A percentile compares a stretch with the other conserved stretches of the same genome.
Conservation (phyloP, 2,797 vertebrate species). For the Prionace glauca region DNA sequence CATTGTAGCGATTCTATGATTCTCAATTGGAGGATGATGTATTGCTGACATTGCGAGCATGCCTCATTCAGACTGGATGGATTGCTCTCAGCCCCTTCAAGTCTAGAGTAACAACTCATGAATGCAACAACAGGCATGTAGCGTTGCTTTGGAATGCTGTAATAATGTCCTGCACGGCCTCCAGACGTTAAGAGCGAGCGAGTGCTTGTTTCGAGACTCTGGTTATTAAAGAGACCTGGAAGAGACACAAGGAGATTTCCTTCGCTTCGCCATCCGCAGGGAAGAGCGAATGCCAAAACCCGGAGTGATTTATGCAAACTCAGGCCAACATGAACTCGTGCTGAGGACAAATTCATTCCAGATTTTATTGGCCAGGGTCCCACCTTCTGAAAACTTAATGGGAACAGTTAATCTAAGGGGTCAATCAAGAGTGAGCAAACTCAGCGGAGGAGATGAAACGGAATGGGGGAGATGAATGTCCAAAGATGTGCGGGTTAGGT, state of each 20-base stretch:
- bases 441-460: neutral
- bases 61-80: neutral
- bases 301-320: constrained; percentile 30
- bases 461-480: neutral
- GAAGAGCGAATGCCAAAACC: neutral
- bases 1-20: no score
- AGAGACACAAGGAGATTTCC: constrained; percentile 31
- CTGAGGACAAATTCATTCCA: constrained; percentile 29
- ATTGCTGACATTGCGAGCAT: neutral
- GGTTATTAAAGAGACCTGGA: constrained; percentile 11
- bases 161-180: neutral
- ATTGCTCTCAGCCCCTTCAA: neutral
- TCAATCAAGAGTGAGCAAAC: neutral
- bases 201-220: neutral
- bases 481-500: no score
- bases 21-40: no score
- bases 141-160: neutral
- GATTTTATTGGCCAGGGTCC: constrained; percentile 27
- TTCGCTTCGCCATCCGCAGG: neutral
- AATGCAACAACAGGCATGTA: neutral
- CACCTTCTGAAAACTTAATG: neutral
- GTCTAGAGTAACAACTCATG: neutral
- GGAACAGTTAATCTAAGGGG: constrained; percentile 28
- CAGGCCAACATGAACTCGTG: constrained; percentile 29
- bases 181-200: neutral